phyloP scores from a whole-genome alignment of 2,888 invertebrate genomes.

The Dyspetes luteomarginatus region DNA sequence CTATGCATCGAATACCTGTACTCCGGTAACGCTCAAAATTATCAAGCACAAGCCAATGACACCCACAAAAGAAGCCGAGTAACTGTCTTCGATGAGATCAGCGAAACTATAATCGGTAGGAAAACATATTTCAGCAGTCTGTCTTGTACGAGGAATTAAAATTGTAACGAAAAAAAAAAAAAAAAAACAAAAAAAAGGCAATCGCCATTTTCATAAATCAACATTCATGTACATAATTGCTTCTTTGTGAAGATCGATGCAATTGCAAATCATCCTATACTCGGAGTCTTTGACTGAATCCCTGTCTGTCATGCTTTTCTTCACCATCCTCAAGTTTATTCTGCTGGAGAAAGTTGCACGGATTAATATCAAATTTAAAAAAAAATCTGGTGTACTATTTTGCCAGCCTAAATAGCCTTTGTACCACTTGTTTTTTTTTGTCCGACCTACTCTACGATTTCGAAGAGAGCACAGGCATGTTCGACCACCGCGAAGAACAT shows the following conservation, averaged over 20 bases:
- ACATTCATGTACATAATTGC: slow-evolving; percentile 46
- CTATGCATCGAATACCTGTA: slow-evolving; percentile 59
- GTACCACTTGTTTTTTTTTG: no score
- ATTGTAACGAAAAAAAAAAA: not conserved
- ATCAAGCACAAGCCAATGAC: slow-evolving; percentile 31
- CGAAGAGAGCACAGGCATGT: slow-evolving; percentile 65
- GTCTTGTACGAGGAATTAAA: not conserved
- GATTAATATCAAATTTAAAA: not conserved
- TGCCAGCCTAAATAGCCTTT: not conserved
- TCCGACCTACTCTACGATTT: slow-evolving; percentile 57
- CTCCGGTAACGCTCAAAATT: slow-evolving; percentile 55
- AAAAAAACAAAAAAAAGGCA: not conserved
- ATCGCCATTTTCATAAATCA: not conserved
- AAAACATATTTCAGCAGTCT: slow-evolving; percentile 2
- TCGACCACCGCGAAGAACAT: slow-evolving; percentile 55
- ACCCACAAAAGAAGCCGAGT: slow-evolving; percentile 9
- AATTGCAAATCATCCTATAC: slow-evolving; percentile 30
- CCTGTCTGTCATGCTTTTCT: not conserved
- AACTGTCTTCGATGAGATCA: slow-evolving; percentile 51
- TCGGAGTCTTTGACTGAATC: not conserved
- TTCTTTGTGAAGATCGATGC: slow-evolving; percentile 38
- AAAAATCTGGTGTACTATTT: not conserved
- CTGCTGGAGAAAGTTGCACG: slow-evolving; percentile 3
- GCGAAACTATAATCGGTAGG: slow-evolving; percentile 40
- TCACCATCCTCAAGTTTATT: slow-evolving; percentile 17